Evolutionary conservation across 2,888 invertebrate species (phyloP), one percentile per base, ranked within the genome.

Genomic region (Achlya flavicornis): DNA sequence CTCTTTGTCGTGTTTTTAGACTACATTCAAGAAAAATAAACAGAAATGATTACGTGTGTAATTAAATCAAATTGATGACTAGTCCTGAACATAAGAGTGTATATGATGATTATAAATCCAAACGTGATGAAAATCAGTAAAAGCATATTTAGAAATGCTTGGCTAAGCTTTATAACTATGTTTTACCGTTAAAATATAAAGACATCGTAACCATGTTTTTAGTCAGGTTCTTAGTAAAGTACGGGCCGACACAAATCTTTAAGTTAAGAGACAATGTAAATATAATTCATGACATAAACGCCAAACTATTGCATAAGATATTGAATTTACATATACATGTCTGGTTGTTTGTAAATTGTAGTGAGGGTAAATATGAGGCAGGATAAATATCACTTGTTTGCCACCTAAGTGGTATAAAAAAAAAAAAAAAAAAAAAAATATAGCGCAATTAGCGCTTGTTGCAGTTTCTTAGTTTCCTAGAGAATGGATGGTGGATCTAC

Each of bases 401-500:
- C n/a, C n/a, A n/a, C n/a, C n/a, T n/a, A n/a, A n/a, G n/a, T n/a
- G n/a, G n/a, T n/a, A n/a, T n/a, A n/a, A n/a, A n/a, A n/a, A n/a
- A n/a, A n/a, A n/a, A n/a, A n/a, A n/a, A n/a, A n/a, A n/a, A n/a
- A n/a, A n/a, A n/a, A n/a, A n/a, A n/a, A n/a, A n/a, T 83, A 81
- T 77, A 75, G 73, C 70, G 76, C 81, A 83, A 85, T 86, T 81
- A 85, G 78, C 79, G 81, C 83, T 81, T 77, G 53, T 53, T 73
- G 77, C 73, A 73, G 76, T 74, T 68, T 73, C 67, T 67, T 63
- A 75, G 72, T 73, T 77, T 79, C 76, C 73, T 72, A 72, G 72
- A 78, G 84, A 86, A 88, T 85, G 86, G 87, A 86, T 86, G 79
- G 76, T 72, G 69, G 69, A 79, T 81, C 87, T 84, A 86, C 88